phyloP scores from a whole-genome alignment of 2,888 invertebrate genomes.

The Coelopa pilipes region DNA sequence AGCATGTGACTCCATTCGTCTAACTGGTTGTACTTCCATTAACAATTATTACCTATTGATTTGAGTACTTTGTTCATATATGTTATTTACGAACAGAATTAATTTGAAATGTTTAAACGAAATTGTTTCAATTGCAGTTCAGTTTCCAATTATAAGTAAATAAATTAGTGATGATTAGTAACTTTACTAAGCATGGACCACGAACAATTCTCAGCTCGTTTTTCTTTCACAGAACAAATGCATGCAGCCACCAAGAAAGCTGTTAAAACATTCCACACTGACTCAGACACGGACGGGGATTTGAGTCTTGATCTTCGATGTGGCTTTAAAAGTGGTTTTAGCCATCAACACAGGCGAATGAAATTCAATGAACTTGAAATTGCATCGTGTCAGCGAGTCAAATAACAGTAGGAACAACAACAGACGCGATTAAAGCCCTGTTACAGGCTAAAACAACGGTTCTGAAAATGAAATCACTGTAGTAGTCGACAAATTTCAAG shows the following conservation, averaged over 20 bases:
- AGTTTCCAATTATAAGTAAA: too few species aligned
- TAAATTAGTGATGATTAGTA: not conserved
- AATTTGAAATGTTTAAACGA: not conserved
- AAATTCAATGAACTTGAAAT: constrained; percentile 30
- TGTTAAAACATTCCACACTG: not conserved
- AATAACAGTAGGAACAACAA: not conserved
- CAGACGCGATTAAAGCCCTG: not conserved
- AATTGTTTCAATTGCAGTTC: not conserved
- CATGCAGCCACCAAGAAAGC: not conserved
- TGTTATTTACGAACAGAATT: too few species aligned
- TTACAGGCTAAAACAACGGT: not conserved
- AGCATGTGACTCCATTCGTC: too few species aligned
- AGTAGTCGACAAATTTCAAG: not conserved
- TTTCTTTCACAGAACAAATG: too few species aligned
- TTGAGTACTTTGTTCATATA: too few species aligned
- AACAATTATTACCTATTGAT: too few species aligned
- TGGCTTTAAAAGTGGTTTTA: constrained; percentile 25
- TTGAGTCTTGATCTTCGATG: not conserved
- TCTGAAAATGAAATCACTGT: not conserved
- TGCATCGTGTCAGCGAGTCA: not conserved
- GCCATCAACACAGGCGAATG: constrained; percentile 20
- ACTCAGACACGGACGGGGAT: not conserved
- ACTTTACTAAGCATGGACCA: not conserved
- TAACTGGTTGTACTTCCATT: too few species aligned
- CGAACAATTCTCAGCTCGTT: not conserved